These are phyloP conservation scores for Strix aluco DNA, from an alignment of 2,113 vertebrate genomes.

Conservation along the genomic window DNA sequence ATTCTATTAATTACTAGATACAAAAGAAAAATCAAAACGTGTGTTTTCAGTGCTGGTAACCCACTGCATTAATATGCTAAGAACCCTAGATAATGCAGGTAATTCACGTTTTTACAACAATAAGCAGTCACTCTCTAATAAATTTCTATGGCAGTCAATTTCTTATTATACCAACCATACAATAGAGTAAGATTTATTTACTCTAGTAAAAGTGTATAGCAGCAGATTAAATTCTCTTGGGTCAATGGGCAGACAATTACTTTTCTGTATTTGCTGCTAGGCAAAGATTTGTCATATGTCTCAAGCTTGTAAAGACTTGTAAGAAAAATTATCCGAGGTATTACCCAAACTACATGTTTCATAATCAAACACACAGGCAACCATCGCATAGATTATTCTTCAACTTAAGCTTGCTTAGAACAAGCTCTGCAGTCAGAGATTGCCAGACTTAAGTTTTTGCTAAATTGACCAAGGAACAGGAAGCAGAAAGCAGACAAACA, in stretches of 20 bases:
- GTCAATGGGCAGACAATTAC: neutral
- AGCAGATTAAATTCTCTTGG: neutral
- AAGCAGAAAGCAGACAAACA: neutral
- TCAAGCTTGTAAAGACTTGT: neutral
- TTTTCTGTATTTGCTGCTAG: neutral
- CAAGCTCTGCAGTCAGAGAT: neutral
- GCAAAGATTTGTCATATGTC: neutral
- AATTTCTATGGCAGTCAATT: neutral
- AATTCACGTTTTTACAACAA: neutral
- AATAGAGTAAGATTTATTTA: neutral
- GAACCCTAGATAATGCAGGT: neutral
- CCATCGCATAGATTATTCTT: neutral
- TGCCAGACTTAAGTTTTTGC: neutral
- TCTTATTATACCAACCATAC: neutral
- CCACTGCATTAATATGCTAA: neutral
- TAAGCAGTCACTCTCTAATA: neutral
- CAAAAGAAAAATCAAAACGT: neutral
- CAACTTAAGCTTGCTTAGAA: neutral
- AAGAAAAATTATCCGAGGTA: neutral
- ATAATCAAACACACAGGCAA: neutral
- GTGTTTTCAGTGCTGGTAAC: neutral
- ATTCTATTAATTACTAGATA: neutral
- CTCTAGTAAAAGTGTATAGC: neutral
- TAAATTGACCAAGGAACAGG: neutral
- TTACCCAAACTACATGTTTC: neutral